phyloP scores from a whole-genome alignment of 1,140 invertebrate genomes.

The Temnothorax longispinosus region DNA sequence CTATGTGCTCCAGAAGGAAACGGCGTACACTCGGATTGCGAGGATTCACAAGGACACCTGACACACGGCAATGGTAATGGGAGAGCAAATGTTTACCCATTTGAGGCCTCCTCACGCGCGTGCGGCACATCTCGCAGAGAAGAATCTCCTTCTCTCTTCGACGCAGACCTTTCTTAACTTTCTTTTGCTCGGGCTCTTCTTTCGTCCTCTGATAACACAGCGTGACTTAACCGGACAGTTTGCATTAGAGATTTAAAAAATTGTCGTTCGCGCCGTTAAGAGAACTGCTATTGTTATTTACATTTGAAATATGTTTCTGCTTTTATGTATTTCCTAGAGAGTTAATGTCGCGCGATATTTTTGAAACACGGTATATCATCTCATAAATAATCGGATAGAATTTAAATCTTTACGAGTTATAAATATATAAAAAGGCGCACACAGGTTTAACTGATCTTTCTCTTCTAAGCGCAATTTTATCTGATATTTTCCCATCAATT shows the following conservation, averaged over 20 bases:
- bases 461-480: background rate
- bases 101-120: conserved; percentile 88
- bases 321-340: background rate
- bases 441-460: no score
- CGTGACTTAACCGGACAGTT: background rate
- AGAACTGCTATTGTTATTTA: background rate
- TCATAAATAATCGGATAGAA: background rate
- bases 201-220: conserved; percentile 63
- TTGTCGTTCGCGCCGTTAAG: background rate
- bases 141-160: conserved; percentile 87
- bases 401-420: background rate
- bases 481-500: background rate
- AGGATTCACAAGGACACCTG: conserved; percentile 81
- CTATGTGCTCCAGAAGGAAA: conserved; percentile 92
- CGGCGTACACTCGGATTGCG: conserved; percentile 85
- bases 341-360: background rate
- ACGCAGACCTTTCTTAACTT: conserved; percentile 79
- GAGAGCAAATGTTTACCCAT: conserved; percentile 94
- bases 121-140: conserved; percentile 90
- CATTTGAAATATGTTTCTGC: background rate
- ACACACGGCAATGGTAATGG: conserved; percentile 92
- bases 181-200: conserved; percentile 76
- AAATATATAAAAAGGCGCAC: background rate
- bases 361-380: background rate
- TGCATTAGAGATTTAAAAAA: background rate